phyloP scores from a whole-genome alignment of 2,888 invertebrate genomes.

The Bimastos eiseni region DNA sequence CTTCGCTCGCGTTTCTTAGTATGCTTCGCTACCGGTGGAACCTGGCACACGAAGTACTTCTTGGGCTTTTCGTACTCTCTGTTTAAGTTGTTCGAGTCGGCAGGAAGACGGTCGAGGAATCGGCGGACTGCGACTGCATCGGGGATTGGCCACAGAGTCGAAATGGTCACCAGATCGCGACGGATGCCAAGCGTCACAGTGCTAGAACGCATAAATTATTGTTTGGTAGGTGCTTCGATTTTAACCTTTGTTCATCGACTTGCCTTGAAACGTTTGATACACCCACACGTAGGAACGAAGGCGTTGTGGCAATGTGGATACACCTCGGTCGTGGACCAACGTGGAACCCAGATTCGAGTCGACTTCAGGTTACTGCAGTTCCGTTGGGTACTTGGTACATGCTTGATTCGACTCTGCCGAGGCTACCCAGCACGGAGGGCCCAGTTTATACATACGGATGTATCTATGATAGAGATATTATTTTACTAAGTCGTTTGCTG shows the following conservation, averaged over 20 bases:
- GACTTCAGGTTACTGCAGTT: not conserved
- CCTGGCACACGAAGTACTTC: not conserved
- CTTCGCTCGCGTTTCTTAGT: not conserved
- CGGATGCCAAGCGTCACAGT: not conserved
- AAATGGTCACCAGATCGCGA: not conserved
- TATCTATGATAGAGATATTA: not conserved
- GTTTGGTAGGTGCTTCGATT: not conserved
- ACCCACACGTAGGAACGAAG: not conserved
- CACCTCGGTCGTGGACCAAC: not conserved
- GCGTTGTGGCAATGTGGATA: not conserved
- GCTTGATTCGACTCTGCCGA: not conserved
- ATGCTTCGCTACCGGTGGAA: conserved; percentile 13
- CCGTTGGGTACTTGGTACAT: not conserved
- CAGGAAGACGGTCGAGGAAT: not conserved
- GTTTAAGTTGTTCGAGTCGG: not conserved
- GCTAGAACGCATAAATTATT: not conserved
- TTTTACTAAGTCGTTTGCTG: not conserved
- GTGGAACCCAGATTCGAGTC: not conserved
- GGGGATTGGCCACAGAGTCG: not conserved
- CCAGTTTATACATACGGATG: conserved; percentile 13
- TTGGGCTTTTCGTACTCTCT: conserved; percentile 13
- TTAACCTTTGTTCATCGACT: not conserved
- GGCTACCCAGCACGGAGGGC: not conserved
- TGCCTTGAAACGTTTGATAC: not conserved
- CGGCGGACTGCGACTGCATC: not conserved